Base-by-base conservation (phyloP, 2,797 vertebrate species). In the Manis javanica region DNA sequence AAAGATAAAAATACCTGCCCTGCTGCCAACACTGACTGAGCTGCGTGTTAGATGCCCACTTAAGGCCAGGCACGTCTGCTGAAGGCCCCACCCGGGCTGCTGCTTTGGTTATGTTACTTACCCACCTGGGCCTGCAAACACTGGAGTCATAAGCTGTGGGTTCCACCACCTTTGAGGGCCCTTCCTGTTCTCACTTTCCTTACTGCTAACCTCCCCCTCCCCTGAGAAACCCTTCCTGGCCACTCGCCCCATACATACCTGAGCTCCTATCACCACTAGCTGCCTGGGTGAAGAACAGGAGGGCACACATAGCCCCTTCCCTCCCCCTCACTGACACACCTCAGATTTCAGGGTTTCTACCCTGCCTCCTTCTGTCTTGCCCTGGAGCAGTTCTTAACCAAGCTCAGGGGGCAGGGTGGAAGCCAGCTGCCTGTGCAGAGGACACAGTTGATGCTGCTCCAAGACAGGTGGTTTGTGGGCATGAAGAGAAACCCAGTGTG, bases 21-120 rank as follows among this genome's bases (percentile, higher is more conserved):
- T 10, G 29, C 29, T 55, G 53, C 4, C 18, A 39, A 29, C 34
- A 23, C 24, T 16, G 24, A 31, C 39, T 39, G 34, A 34, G 55
- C 46, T 61, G 42, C 59, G 66, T 8, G 24, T 12, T 5, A 29
- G 61, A 29, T 0, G 2, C 78, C 39, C 26, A 13, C 37, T 55
- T n/a, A 24, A 10, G 31, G n/a, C 0, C 24, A 42, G 31, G 23
- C 29, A 2, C 4, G 4, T 18, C 39, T 49, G 55, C n/a, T 4
- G 0, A 1, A 5, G 5, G 37, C 51, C 26, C 5, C 6, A 1
- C 78, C 75, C 9, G 19, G 78, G 68, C 6, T 7, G 19, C 59
- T 68, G 21, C 29, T 34, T 23, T 2, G 49, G 51, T 51, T 19
- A 2, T n/a, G 46, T 42, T 21, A 12, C 64, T 42, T 21, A 12